Evolutionary conservation across 2,888 invertebrate species (phyloP).

Genomic region (Diarsia rubi): DNA sequence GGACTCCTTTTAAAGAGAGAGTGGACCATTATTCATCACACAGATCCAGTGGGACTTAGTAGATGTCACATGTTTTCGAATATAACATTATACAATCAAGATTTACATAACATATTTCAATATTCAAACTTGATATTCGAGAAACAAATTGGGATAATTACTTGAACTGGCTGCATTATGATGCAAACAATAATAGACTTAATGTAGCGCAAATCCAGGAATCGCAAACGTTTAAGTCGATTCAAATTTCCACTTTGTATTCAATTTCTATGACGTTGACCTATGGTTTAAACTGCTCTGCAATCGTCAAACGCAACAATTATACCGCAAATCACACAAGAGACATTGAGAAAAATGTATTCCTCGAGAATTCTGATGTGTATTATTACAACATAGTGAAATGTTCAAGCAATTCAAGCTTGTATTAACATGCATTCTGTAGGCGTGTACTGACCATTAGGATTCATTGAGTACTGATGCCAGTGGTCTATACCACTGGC

Average conservation of each 20-base stretch:
- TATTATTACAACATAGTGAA: slow-evolving; percentile 17
- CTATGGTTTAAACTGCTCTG: slow-evolving; percentile 26
- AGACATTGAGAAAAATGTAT: slow-evolving; percentile 46
- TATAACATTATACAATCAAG: background rate
- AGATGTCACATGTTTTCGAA: background rate
- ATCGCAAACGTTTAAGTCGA: background rate
- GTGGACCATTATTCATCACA: background rate
- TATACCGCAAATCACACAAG: slow-evolving; percentile 29
- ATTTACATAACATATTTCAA: background rate
- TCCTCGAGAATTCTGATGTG: slow-evolving; percentile 34
- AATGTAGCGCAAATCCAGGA: background rate
- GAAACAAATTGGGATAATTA: slow-evolving; percentile 16
- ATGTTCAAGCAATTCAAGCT: slow-evolving; percentile 39
- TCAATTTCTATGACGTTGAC: background rate
- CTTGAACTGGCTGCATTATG: slow-evolving; percentile 13
- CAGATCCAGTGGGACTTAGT: background rate
- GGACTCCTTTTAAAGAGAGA: background rate
- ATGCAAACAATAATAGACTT: background rate
- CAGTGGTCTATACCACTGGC: too few relatives aligned
- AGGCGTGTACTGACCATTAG: slow-evolving; percentile 24
- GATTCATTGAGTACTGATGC: slow-evolving; percentile 11
- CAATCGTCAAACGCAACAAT: background rate
- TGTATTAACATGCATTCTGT: slow-evolving; percentile 22
- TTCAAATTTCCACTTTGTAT: background rate
- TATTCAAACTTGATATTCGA: background rate